Conservation (phyloP, 2,113 vertebrate genomes). For the Candoia aspera region DNA sequence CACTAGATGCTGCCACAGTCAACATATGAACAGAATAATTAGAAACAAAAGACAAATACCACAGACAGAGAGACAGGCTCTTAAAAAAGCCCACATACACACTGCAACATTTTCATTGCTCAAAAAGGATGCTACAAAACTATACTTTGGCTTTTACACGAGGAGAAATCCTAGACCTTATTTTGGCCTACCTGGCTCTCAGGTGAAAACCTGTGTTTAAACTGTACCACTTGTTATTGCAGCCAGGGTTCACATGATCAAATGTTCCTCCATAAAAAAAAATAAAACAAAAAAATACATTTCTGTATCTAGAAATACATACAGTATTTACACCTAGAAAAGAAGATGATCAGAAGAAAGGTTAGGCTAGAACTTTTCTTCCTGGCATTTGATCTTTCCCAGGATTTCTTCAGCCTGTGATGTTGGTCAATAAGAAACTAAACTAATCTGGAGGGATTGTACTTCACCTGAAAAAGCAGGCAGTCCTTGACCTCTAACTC, state of each 20-base stretch:
- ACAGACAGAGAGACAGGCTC: constrained; percentile 1
- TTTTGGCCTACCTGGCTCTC: background rate
- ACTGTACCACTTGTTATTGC: constrained; percentile 1
- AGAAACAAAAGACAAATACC: background rate
- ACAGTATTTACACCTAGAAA: background rate
- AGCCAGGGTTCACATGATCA: background rate
- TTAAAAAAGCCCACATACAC: background rate
- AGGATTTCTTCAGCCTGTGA: background rate
- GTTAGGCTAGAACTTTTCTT: background rate
- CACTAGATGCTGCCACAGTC: background rate
- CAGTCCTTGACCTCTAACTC: background rate
- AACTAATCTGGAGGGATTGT: background rate
- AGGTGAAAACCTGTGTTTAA: background rate
- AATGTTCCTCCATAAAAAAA: background rate
- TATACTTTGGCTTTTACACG: background rate
- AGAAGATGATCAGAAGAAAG: background rate
- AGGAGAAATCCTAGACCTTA: background rate
- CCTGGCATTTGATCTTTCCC: background rate
- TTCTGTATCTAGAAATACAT: background rate
- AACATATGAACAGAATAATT: background rate
- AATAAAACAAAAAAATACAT: background rate
- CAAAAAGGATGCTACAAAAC: background rate
- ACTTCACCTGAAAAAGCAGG: background rate
- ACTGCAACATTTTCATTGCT: background rate
- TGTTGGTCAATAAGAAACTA: background rate